Conservation (phyloP, 1,140 invertebrate species). For the Drosophila sproati region DNA sequence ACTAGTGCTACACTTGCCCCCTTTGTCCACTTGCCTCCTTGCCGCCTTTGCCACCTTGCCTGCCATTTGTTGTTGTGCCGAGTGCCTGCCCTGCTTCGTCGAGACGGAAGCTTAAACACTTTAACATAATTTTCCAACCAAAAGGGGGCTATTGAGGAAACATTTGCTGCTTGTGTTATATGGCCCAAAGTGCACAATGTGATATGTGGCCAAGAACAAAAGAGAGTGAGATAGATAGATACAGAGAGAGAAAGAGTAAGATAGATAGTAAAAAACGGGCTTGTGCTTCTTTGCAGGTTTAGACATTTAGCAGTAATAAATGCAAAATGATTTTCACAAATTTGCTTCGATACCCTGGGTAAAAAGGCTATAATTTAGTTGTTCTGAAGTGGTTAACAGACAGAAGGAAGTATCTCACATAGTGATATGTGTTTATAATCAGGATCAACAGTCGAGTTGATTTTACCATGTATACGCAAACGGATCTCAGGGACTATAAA, state of each 20-base stretch:
- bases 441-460: too few species aligned
- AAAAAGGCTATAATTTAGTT: too few species aligned
- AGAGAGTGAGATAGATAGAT: background rate
- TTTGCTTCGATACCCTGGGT: too few species aligned
- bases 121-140: slow-evolving; percentile 63
- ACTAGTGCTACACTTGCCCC: slow-evolving; percentile 10
- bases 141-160: slow-evolving; percentile 64
- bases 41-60: slow-evolving; percentile 7
- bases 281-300: too few species aligned
- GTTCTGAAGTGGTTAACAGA: too few species aligned
- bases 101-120: slow-evolving; percentile 59
- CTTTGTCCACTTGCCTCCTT: slow-evolving; percentile 8
- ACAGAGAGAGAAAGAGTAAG: background rate
- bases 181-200: slow-evolving; percentile 21
- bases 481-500: too few species aligned
- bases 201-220: slow-evolving; percentile 11
- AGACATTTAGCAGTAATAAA: too few species aligned
- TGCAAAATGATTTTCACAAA: too few species aligned
- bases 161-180: slow-evolving; percentile 46
- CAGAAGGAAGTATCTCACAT: too few species aligned
- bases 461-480: too few species aligned
- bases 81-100: slow-evolving; percentile 7
- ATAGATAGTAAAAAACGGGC: background rate
- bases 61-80: background rate
- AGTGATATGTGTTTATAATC: too few species aligned